These are phyloP conservation scores for Orchestia grillus DNA, from an alignment of 1,140 invertebrate species.

Conservation along the genomic window DNA sequence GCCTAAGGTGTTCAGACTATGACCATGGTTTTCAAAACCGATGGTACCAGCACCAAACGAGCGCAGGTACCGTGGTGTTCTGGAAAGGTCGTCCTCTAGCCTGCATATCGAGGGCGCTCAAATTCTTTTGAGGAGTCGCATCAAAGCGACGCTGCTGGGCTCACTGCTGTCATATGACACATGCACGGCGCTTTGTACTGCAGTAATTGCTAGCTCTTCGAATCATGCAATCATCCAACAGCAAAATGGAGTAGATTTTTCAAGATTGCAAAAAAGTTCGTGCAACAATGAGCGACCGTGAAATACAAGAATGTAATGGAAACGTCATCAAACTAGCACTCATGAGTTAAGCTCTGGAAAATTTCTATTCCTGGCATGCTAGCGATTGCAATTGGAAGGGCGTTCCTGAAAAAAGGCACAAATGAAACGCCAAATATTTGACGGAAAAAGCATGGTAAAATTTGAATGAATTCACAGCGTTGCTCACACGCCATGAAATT, in stretches of 20 bases:
- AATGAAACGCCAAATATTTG: not conserved
- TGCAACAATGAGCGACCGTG: not conserved
- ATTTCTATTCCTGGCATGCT: not conserved
- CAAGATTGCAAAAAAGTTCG: not conserved
- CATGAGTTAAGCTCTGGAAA: not conserved
- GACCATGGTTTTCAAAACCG: not conserved
- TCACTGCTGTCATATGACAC: not conserved
- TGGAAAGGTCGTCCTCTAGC: not conserved
- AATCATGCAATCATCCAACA: slow-evolving; percentile 18
- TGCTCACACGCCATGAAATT: not conserved
- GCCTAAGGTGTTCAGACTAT: no score
- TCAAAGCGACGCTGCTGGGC: not conserved
- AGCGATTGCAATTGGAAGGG: not conserved
- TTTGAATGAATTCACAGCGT: not conserved
- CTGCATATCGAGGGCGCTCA: not conserved
- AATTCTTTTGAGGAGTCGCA: not conserved
- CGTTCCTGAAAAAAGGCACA: not conserved
- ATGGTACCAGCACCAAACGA: not conserved
- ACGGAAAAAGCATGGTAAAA: not conserved
- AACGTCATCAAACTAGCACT: not conserved
- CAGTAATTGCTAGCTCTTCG: slow-evolving; percentile 6
- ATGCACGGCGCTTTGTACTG: not conserved
- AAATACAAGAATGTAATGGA: not conserved
- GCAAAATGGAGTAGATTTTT: not conserved
- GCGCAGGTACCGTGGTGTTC: not conserved